Base-by-base conservation (phyloP, 2,888 invertebrate species). In the Petrolisthes cinctipes region DNA sequence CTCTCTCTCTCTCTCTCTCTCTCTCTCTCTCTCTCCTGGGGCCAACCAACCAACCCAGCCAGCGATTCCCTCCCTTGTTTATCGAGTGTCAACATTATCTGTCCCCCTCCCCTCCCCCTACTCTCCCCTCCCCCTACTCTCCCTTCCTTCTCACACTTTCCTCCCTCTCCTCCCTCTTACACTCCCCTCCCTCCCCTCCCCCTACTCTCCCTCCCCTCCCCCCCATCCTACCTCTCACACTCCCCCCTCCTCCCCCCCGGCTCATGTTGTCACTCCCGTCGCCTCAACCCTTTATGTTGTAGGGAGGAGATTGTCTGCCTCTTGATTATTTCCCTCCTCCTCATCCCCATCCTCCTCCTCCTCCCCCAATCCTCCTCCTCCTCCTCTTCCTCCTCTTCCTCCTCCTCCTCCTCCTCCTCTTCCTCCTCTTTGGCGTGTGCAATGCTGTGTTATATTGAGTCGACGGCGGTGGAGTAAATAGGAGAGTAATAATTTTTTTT, bases 1-100 rank as follows among this genome's bases (percentile, higher is more conserved):
- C 75, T 61, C 66, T 54, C 37, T 76, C 76, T 76, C 75, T 71
- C 61, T 71, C 83, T 71, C 51, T 76, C 17, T 54, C 17, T 20
- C n/a, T 61, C 61, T 73, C 51, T 68, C 23, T 75, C 68, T 68
- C 5, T 68, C 75, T 75, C 17, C 51, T 78, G 6, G 17, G 11
- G n/a, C 20, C 37, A n/a, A 20, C 20, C 14, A n/a, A 11, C 37
- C 37, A 37, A 37, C 37, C 37, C 37, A n/a, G 9, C 14, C 20
- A 11, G 11, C 37, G 11, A n/a, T 75, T 51, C 51, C 78, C 51
- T 51, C 9, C 9, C 78, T 51, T 53, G 17, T 14, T 78, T 11
- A 9, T 54, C 14, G 5, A 37, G 7, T 17, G 23, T 7, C 23
- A n/a, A 14, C 17, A 20, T 23, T 23, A 54, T 83, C 83, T 56